A percentile compares a stretch with the other conserved stretches of the same genome.
These are phyloP conservation scores for Drosophila oshimai DNA, from an alignment of 1,140 invertebrate genomes.

Conservation along the genomic window DNA sequence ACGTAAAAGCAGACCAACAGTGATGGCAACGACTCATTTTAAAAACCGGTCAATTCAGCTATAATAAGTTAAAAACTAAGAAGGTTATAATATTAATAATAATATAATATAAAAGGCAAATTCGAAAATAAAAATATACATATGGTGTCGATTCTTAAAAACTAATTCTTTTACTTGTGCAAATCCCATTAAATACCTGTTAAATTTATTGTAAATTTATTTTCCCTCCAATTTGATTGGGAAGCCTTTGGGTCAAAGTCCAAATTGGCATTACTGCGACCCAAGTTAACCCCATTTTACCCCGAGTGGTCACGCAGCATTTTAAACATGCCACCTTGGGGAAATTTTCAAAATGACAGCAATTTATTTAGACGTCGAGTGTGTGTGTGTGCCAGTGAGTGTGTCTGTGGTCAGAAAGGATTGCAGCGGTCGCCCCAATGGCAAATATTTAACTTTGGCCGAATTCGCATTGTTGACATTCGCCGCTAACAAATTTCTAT, in stretches of 20 bases:
- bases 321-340: constrained; percentile 73
- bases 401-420: constrained; percentile 47
- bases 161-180: too few relatives aligned
- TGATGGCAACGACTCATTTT: constrained; percentile 7
- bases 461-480: constrained; percentile 71
- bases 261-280: constrained; percentile 1
- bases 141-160: too few relatives aligned
- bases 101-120: too few relatives aligned
- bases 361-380: constrained; percentile 71
- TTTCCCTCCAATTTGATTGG: too few relatives aligned
- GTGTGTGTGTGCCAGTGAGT: constrained; percentile 4
- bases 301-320: constrained; percentile 11
- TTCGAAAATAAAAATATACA: not conserved
- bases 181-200: too few relatives aligned
- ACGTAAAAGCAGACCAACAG: constrained; percentile 11
- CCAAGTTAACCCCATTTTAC: constrained; percentile 9
- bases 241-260: too few relatives aligned
- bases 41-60: not conserved
- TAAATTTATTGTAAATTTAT: too few relatives aligned
- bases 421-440: constrained; percentile 41
- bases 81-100: not conserved
- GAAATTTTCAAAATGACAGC: constrained; percentile 77
- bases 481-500: constrained; percentile 53
- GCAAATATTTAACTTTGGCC: constrained; percentile 71
- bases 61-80: too few relatives aligned